phyloP scores from a whole-genome alignment of 2,113 vertebrate genomes.

The Limnothrissa miodon region DNA sequence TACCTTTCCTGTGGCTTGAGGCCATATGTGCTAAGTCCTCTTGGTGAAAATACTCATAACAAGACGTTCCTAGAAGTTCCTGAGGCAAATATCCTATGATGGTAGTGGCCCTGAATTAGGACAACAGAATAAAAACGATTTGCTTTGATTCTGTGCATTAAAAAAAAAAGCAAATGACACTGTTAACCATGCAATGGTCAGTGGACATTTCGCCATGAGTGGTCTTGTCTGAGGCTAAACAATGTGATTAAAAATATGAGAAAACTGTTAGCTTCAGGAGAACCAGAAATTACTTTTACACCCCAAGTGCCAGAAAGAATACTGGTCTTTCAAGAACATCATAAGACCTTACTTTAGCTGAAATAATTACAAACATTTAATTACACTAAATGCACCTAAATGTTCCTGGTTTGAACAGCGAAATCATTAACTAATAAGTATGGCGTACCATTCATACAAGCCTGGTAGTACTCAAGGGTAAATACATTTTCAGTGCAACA shows the following conservation, averaged over 20 bases:
- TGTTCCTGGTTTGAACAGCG: background rate
- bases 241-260: background rate
- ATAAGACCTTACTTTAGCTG: background rate
- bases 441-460: background rate
- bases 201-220: background rate
- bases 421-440: background rate
- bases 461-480: background rate
- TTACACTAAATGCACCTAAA: background rate
- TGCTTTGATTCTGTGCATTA: background rate
- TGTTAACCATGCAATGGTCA: background rate
- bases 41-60: conserved; percentile 88
- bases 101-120: conserved; percentile 76
- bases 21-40: conserved; percentile 84
- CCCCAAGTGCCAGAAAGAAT: background rate
- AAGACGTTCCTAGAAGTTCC: conserved; percentile 84
- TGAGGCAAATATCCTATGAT: conserved; percentile 86
- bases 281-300: background rate
- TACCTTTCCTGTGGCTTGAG: conserved; percentile 85
- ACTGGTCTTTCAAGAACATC: background rate
- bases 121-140: conserved; percentile 1
- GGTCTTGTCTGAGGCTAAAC: background rate
- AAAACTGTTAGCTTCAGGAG: background rate
- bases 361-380: too few species aligned
- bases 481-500: background rate
- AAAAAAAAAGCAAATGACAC: background rate